Percentiles rank a stretch among this genome's conserved stretches.
Evolutionary conservation across 2,888 invertebrate genomes (phyloP).

Genomic region (Nebria salina): DNA sequence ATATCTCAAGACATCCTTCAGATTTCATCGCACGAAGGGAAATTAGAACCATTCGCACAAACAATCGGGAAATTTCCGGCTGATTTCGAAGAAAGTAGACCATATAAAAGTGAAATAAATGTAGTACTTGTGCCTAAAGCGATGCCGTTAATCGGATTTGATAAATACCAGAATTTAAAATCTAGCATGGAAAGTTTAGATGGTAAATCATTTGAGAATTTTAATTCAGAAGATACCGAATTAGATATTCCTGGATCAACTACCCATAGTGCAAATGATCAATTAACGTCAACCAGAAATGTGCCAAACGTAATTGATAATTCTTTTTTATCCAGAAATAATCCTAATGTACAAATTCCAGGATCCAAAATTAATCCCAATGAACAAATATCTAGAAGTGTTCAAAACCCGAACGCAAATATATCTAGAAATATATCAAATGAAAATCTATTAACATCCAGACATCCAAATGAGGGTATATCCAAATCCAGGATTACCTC

Average conservation of each 20-base stretch:
- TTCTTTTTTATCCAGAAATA: neutral
- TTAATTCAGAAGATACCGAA: slow-evolving; percentile 4
- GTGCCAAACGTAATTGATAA: neutral
- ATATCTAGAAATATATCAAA: too few relatives aligned
- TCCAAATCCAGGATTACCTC: slow-evolving; percentile 50
- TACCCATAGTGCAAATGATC: slow-evolving; percentile 16
- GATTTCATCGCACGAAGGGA: slow-evolving; percentile 48
- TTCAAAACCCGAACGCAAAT: too few relatives aligned
- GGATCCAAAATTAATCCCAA: slow-evolving; percentile 23
- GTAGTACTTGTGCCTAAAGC: slow-evolving; percentile 62
- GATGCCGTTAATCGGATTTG: slow-evolving; percentile 62
- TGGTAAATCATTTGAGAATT: slow-evolving; percentile 47
- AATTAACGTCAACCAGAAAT: slow-evolving; percentile 5
- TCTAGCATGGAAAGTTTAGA: slow-evolving; percentile 58
- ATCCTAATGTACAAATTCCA: slow-evolving; percentile 50
- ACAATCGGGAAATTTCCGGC: slow-evolving; percentile 20
- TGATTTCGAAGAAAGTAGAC: slow-evolving; percentile 48
- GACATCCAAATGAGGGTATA: too few relatives aligned
- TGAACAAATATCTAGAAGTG: too few relatives aligned
- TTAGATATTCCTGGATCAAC: slow-evolving; percentile 18
- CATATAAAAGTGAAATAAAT: slow-evolving; percentile 61
- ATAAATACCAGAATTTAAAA: slow-evolving; percentile 60
- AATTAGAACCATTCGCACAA: neutral
- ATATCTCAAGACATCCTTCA: slow-evolving; percentile 63
- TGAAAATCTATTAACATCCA: too few relatives aligned